Evolutionary conservation across 2,113 vertebrate species (phyloP).

Genomic region (Agelaius tricolor): DNA sequence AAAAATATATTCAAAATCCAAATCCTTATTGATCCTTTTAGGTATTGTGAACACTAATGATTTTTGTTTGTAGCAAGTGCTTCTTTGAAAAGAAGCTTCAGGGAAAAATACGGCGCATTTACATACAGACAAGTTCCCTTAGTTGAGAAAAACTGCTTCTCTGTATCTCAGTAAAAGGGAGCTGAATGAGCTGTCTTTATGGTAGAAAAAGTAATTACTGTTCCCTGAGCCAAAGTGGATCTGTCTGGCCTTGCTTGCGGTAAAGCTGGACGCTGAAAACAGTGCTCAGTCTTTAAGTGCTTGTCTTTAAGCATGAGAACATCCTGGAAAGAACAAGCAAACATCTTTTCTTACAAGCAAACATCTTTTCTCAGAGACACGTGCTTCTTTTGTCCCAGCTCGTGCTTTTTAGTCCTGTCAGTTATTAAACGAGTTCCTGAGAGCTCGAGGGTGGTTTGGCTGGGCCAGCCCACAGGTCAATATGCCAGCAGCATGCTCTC

Average conservation of each 20-base stretch:
- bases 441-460: neutral
- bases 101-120: neutral
- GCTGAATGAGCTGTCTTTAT: neutral
- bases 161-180: neutral
- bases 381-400: neutral
- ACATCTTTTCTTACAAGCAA: neutral
- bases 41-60: neutral
- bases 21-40: neutral
- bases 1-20: neutral
- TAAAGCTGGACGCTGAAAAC: neutral
- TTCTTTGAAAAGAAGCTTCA: neutral
- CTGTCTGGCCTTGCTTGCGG: neutral
- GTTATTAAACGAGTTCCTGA: neutral
- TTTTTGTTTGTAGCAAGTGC: neutral
- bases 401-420: neutral
- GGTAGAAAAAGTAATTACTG: neutral
- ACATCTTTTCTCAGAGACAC: neutral
- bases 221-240: neutral
- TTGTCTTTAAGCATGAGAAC: neutral
- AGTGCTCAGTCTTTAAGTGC: neutral
- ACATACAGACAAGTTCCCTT: neutral
- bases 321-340: neutral
- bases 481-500: neutral
- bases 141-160: neutral
- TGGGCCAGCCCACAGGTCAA: neutral